phyloP scores from a whole-genome alignment of 2,888 invertebrate species.

The Antitype chi region DNA sequence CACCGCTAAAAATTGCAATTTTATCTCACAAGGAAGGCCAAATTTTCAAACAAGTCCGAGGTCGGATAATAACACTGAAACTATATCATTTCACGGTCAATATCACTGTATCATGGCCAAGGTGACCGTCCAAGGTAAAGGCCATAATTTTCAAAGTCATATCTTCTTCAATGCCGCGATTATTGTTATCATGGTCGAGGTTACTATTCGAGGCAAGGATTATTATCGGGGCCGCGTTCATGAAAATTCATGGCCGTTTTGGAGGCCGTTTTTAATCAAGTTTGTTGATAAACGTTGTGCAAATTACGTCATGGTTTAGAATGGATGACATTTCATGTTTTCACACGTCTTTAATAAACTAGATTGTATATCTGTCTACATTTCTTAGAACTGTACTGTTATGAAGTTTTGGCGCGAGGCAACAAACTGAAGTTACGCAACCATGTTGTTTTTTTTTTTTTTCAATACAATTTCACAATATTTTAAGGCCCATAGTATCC shows the following conservation, averaged over 20 bases:
- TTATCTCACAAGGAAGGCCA: conserved; percentile 26
- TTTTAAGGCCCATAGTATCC: too few relatives aligned
- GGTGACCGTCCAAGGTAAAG: conserved; percentile 39
- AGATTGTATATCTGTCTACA: not conserved
- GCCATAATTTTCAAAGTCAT: conserved; percentile 54
- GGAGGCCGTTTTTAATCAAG: conserved; percentile 17
- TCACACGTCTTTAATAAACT: not conserved
- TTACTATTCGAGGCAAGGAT: conserved; percentile 36
- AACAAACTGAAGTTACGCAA: too few relatives aligned
- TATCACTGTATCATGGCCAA: conserved; percentile 35
- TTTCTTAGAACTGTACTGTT: not conserved
- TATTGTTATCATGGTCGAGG: conserved; percentile 51
- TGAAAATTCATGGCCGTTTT: conserved; percentile 20
- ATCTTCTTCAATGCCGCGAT: conserved; percentile 21
- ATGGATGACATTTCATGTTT: not conserved
- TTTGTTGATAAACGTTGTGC: not conserved
- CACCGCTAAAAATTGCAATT: not conserved
- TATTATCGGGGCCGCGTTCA: conserved; percentile 7
- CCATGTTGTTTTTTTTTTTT: too few relatives aligned
- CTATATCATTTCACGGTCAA: conserved; percentile 35
- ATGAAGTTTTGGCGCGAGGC: too few relatives aligned
- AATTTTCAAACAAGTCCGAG: conserved; percentile 21
- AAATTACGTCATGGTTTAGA: conserved; percentile 9
- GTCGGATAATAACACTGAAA: conserved; percentile 29
- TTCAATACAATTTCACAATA: too few relatives aligned